Percentiles rank a stretch among this genome's conserved stretches.
phyloP scores from a whole-genome alignment of 2,113 vertebrate species.

The Mellivora capensis region DNA sequence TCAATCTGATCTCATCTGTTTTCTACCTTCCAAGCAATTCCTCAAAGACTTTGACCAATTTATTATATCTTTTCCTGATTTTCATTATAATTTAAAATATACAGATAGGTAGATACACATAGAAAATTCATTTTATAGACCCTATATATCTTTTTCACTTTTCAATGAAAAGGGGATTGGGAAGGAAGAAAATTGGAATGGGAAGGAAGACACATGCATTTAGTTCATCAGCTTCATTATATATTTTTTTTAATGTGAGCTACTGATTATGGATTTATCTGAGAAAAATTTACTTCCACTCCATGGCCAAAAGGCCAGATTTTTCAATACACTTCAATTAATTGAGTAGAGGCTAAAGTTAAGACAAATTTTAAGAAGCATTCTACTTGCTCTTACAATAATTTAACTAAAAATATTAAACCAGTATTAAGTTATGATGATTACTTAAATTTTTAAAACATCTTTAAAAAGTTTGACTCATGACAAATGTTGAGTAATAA shows the following conservation, averaged over 20 bases:
- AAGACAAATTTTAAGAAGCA: background rate
- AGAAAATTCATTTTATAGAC: background rate
- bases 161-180: background rate
- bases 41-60: background rate
- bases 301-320: background rate
- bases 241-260: background rate
- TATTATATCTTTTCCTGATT: background rate
- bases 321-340: background rate
- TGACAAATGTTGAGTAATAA: slow-evolving; percentile 47
- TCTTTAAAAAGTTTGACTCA: background rate
- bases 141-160: background rate
- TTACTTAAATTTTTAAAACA: background rate
- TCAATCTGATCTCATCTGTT: background rate
- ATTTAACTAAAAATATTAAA: slow-evolving; percentile 11
- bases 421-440: background rate
- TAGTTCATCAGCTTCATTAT: background rate
- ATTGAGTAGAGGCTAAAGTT: slow-evolving; percentile 27
- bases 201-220: background rate
- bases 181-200: background rate
- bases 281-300: background rate
- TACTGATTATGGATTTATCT: background rate
- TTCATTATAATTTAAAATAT: background rate
- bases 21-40: background rate
- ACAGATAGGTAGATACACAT: background rate
- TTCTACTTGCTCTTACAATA: background rate